These are phyloP conservation scores for Melospiza georgiana DNA, from an alignment of 2,113 vertebrate species.

Conservation along the genomic window DNA sequence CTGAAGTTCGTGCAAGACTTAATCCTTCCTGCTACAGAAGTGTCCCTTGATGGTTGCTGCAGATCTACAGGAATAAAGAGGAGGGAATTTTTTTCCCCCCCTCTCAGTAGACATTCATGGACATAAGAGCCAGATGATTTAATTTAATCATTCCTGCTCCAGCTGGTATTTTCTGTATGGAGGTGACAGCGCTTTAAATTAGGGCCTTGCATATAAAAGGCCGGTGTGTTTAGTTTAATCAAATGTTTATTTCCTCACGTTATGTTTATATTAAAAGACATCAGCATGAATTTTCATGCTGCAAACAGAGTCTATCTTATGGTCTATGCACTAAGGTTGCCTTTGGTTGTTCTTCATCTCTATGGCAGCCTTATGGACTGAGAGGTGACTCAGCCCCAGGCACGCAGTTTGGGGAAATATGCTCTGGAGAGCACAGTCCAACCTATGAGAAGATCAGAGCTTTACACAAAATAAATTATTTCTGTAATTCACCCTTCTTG, in stretches of 20 bases:
- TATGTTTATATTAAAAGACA: conserved; percentile 49
- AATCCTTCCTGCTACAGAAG: conserved; percentile 56
- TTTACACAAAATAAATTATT: conserved; percentile 3
- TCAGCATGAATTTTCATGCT: conserved; percentile 27
- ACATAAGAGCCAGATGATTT: conserved; percentile 60
- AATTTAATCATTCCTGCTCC: conserved; percentile 60
- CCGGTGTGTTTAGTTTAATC: conserved; percentile 55
- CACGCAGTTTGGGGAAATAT: background rate
- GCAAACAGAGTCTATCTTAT: background rate
- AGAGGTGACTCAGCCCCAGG: background rate
- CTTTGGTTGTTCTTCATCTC: background rate
- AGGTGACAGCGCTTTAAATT: conserved; percentile 64
- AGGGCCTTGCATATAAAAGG: conserved; percentile 49
- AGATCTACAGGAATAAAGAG: conserved; percentile 46
- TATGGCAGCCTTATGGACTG: background rate
- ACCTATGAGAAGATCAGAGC: background rate
- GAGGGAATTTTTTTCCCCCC: background rate
- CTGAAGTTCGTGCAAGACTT: conserved; percentile 47
- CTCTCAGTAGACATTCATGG: conserved; percentile 47
- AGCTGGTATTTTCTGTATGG: conserved; percentile 46
- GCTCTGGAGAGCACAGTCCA: background rate
- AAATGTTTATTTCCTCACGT: conserved; percentile 46
- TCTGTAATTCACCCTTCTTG: background rate
- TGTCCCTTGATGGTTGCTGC: conserved; percentile 31
- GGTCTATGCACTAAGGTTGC: background rate